These are phyloP conservation scores for Acrocephalus scirpaceus DNA, from an alignment of 2,797 vertebrate species.

Conservation along the genomic window DNA sequence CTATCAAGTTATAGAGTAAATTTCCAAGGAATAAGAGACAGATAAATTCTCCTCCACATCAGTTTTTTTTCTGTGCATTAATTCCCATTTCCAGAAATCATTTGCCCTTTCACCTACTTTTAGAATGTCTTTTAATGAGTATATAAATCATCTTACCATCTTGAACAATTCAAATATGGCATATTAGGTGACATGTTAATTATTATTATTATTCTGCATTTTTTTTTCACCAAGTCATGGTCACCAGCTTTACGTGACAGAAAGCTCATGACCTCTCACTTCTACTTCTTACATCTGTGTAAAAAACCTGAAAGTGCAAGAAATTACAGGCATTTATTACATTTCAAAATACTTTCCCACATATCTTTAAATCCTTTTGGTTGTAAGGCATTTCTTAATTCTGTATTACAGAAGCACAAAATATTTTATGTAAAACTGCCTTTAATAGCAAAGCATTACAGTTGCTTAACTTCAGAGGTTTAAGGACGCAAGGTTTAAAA, in stretches of 20 bases:
- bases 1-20: neutral
- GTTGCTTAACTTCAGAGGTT: neutral
- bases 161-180: neutral
- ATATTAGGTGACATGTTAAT: neutral
- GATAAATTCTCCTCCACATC: neutral
- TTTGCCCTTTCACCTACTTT: neutral
- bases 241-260: neutral
- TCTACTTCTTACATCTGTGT: neutral
- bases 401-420: neutral
- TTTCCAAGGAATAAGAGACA: neutral
- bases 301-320: neutral
- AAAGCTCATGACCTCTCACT: neutral
- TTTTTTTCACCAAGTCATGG: neutral
- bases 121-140: neutral
- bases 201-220: neutral
- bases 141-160: neutral
- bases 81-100: neutral
- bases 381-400: neutral
- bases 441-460: neutral
- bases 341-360: neutral
- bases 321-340: neutral
- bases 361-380: neutral
- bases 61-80: neutral
- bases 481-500: neutral
- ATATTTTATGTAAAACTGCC: neutral